Base-by-base conservation (phyloP, 2,888 invertebrate species). In the Clunio marinus region DNA sequence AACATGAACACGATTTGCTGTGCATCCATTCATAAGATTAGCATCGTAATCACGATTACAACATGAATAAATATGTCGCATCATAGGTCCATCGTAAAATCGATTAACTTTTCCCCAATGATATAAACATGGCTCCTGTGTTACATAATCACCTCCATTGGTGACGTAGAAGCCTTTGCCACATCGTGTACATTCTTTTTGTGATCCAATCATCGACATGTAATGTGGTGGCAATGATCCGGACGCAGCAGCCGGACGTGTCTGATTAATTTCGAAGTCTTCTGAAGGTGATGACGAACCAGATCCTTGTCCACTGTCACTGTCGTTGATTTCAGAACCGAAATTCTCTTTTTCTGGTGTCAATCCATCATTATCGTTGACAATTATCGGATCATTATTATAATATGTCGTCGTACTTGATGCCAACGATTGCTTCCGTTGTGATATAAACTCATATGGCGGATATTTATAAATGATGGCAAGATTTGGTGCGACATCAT, bases 21-120 rank as follows among this genome's bases (percentile, higher is more conserved):
- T 81, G 77, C 92, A 93, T 0, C 92, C 91, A 51, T 78, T 76
- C 0, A 84, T 77, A 7, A 72, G 71, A 1, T 81, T 78, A 20
- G 78, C 74, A 1, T 78, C 74, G 15, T 76, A 79, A 7, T 25
- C 71, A 10, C 71, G 69, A 27, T 80, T 78, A 74, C 92, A 92
- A 74, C 92, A 92, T 7, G 82, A 80, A 77, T 86, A 88, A 13
- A 73, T 73, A 22, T 75, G 72, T 4, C 72, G 70, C 68, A 72
- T 72, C 69, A 70, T 15, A 65, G 55, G 8, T 22, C 70, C 69
- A 55, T 69, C 73, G 69, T 79, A 80, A 24, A 78, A 78, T 57
- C 81, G 80, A 75, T 82, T 83, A n/a, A 88, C 78, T 73, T 90
- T 89, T 22, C 96, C 96, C 88, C 91, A 93, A 76, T 99, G 98